Evolutionary conservation across 2,113 vertebrate genomes (phyloP).

Genomic region (Hemicordylus capensis): DNA sequence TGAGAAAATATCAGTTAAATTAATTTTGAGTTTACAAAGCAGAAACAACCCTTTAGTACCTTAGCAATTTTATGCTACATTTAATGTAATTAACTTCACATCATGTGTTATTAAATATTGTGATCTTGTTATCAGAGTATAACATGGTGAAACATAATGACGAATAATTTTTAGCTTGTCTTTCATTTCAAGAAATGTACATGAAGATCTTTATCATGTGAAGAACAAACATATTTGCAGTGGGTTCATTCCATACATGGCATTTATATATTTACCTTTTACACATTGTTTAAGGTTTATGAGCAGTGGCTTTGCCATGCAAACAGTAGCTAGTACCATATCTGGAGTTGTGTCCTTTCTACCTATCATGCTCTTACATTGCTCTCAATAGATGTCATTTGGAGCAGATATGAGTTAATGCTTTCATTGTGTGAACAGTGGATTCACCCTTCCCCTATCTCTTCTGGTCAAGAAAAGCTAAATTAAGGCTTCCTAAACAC

Average conservation of each 20-base stretch:
- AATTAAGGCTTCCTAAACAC: not conserved
- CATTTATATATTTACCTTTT: not conserved
- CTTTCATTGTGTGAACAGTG: not conserved
- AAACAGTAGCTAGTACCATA: not conserved
- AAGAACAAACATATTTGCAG: not conserved
- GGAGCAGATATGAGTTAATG: not conserved
- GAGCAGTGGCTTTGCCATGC: not conserved
- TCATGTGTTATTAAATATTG: conserved; percentile 21
- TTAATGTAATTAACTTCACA: conserved; percentile 23
- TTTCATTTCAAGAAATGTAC: conserved; percentile 2
- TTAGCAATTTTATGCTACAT: conserved; percentile 14
- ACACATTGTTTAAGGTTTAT: not conserved
- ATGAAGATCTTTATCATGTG: not conserved
- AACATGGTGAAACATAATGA: not conserved
- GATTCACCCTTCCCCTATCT: not conserved
- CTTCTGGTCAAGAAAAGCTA: not conserved
- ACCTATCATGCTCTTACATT: not conserved
- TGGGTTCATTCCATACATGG: not conserved
- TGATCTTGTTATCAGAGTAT: not conserved
- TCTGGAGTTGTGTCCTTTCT: not conserved
- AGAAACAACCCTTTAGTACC: conserved; percentile 19
- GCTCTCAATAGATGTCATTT: not conserved
- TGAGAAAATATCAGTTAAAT: not conserved
- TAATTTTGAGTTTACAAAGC: not conserved
- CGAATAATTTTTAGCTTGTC: not conserved